A percentile compares a stretch with the other conserved stretches of the same genome.
Conservation (phyloP, 2,888 invertebrate species). For the Epicampocera succincta region DNA sequence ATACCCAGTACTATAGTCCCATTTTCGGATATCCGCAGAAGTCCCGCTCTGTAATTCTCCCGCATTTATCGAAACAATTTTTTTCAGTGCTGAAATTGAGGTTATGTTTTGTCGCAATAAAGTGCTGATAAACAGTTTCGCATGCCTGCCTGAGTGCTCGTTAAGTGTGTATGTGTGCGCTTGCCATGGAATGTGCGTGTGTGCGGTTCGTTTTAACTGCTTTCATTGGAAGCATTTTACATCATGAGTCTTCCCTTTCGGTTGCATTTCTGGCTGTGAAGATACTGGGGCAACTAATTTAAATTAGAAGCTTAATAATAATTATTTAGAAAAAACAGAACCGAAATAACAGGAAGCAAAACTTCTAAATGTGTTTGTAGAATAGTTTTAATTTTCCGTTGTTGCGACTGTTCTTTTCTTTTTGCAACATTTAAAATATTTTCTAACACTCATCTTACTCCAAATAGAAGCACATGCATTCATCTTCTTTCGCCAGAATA, state of each 20-base stretch:
- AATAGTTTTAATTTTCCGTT: slow-evolving; percentile 15
- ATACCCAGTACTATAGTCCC: too few relatives aligned
- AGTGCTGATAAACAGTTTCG: background rate
- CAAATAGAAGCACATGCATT: background rate
- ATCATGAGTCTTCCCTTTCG: slow-evolving; percentile 29
- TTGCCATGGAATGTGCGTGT: background rate
- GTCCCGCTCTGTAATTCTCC: too few relatives aligned
- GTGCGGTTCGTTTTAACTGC: slow-evolving; percentile 10
- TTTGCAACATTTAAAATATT: slow-evolving; percentile 16
- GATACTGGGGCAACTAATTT: slow-evolving; percentile 59
- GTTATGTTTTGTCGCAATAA: slow-evolving; percentile 18
- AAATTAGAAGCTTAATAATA: slow-evolving; percentile 56
- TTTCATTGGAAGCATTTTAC: slow-evolving; percentile 21
- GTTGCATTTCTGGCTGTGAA: slow-evolving; percentile 15
- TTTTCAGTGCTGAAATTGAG: slow-evolving; percentile 21
- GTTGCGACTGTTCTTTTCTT: background rate
- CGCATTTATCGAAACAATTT: background rate
- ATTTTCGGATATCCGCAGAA: too few relatives aligned
- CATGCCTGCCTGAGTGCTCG: slow-evolving; percentile 4
- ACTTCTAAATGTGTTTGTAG: slow-evolving; percentile 14
- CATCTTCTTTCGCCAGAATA: background rate
- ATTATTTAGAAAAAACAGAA: slow-evolving; percentile 1
- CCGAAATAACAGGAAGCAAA: slow-evolving; percentile 9
- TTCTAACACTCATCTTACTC: slow-evolving; percentile 43
- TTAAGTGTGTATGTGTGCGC: background rate